Evolutionary conservation across 2,113 vertebrate genomes (phyloP), one percentile per base, ranked within the genome.

Genomic region (Mormoops blainvillei): DNA sequence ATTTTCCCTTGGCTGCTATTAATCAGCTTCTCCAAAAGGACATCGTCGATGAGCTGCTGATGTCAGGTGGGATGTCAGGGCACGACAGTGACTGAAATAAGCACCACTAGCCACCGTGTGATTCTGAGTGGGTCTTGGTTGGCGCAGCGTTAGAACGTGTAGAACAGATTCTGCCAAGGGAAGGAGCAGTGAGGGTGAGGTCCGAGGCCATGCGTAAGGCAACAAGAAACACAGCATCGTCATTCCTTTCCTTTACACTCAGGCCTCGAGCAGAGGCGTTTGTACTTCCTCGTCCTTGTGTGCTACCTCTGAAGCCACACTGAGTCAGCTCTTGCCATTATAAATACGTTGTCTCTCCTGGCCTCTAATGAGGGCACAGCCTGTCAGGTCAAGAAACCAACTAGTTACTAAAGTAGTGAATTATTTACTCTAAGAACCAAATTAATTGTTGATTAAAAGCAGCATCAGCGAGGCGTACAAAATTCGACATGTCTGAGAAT

Each of bases 21-120:
- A 97, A 99, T 95, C 98, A 98, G 22, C 98, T 99, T 85, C 98
- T 99, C 48, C 97, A 98, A 43, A 98, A 98, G 19, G 97, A 98
- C 0, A 63, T 98, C 6, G 87, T 99, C 76, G 76, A 95, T 54
- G 98, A 98, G 87, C 97, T 99, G 45, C 14, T 87, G 33, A 43
- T 16, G 2, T 31, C 98, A 98, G 98, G 99, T 99, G 80, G 50
- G 58, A 13, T 41, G 31, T 52, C 22, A 24, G 10, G n/a, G n/a
- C 4, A 4, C 2, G 12, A 2, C 11, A 10, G 26, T 31, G 58
- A 43, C 43, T 0, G 0, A 70, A 33, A 38, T 19, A 31, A 58
- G 22, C 83, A 2, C 43, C 14, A 2, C 28, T 11, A 14, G 33
- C 87, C 80, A 2, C 48, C 74, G 20, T 26, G 15, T 14, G 81